Evolutionary conservation across 2,797 vertebrate species (phyloP), one percentile per base, ranked within the genome.

Genomic region (Melanotaenia nigrans): DNA sequence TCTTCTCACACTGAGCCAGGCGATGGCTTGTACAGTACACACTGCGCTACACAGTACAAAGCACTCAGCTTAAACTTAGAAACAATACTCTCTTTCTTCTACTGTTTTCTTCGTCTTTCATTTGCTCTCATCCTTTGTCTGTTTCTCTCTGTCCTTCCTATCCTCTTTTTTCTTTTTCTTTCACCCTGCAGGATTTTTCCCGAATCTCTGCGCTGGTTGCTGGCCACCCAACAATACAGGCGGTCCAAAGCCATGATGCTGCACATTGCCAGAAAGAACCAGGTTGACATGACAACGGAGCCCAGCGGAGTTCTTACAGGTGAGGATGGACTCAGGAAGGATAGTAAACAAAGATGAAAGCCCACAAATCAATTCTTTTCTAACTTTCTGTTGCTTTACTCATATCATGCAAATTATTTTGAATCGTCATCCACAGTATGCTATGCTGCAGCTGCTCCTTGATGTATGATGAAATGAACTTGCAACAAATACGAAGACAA

Each of bases 161-260:
- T 62, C 18, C 1, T 2, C 24, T 42, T 51, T 22, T n/a, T 16
- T 67, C 25, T 35, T 56, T 67, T 35, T 54, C 22, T 65, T 24
- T 59, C n/a, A 22, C 47, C 59, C 36, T 54, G 62, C 83, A 99
- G 98, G 95, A 87, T 99, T 82, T 98, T 99, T 78, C 98, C 97
- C 0, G 98, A 99, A 91, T 99, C 98, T 6, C 90, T 99, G 79
- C 95, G 97, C 74, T 99, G 98, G 98, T 91, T 99, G 85, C 95
- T 99, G 94, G 97, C 96, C 82, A 99, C 98, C 30, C 96, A 97
- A 77, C 97, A 99, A 89, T 97, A 97, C 87, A 94, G 95, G 68
- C 87, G 95, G 25, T 95, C 96, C 51, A 98, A 97, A 93, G 94
- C 93, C 63, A 94, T 97, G 91, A 97, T 99, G 92, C 92, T 96